Evolutionary conservation across 2,113 vertebrate species (phyloP).

Genomic region (Serilophus lunatus): DNA sequence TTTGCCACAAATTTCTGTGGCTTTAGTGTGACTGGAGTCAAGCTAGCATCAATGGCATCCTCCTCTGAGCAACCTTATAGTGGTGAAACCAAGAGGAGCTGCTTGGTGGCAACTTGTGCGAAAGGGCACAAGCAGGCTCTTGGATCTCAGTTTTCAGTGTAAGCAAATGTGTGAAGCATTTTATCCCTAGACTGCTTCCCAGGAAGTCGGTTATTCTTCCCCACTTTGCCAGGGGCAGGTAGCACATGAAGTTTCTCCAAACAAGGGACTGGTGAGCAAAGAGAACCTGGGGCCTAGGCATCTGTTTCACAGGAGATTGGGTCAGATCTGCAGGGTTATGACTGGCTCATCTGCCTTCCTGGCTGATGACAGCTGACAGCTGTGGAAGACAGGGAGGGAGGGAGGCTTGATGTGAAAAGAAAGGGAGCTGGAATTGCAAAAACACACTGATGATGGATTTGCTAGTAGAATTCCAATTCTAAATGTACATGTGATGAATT

Average conservation of each 20-base stretch:
- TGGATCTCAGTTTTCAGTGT: background rate
- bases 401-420: constrained; percentile 11
- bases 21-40: background rate
- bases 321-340: background rate
- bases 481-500: constrained; percentile 48
- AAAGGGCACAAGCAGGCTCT: background rate
- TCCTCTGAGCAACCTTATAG: background rate
- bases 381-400: constrained; percentile 29
- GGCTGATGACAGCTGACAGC: constrained; percentile 56
- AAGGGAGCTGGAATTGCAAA: constrained; percentile 40
- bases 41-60: background rate
- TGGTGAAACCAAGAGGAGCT: accelerated
- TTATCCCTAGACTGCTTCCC: background rate
- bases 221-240: background rate
- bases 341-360: constrained; percentile 41
- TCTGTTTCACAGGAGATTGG: background rate
- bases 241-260: background rate
- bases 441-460: constrained; percentile 7
- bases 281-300: background rate
- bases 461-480: constrained; percentile 18
- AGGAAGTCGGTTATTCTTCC: background rate
- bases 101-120: background rate
- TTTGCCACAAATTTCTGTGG: background rate
- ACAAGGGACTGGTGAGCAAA: background rate
- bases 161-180: background rate